Percentiles rank a stretch among this genome's conserved stretches.
These are phyloP conservation scores for Gobionotothen gibberifrons DNA, from an alignment of 2,797 vertebrate species.

Conservation along the genomic window DNA sequence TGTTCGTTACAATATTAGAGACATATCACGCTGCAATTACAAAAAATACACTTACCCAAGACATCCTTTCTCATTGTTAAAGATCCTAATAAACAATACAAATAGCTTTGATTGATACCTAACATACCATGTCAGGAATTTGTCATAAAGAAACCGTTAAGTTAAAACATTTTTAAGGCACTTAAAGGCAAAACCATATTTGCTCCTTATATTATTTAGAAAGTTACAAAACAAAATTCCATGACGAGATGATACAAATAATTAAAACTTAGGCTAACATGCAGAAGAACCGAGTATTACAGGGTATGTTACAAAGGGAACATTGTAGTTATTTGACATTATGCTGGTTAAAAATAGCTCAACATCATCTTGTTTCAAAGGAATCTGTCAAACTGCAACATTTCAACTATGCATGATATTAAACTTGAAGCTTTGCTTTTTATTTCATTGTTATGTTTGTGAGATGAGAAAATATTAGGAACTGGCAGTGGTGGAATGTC, in stretches of 20 bases:
- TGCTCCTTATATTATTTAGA: no score
- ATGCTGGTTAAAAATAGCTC: constrained; percentile 5
- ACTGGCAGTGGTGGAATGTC: neutral
- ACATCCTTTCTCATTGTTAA: neutral
- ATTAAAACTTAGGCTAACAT: neutral
- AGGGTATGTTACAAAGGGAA: neutral
- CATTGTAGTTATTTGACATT: neutral
- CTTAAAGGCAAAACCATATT: neutral
- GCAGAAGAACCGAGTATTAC: neutral
- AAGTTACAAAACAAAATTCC: no score
- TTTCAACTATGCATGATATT: neutral
- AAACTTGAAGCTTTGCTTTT: neutral
- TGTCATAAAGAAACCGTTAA: neutral
- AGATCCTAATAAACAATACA: neutral
- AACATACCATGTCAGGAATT: neutral
- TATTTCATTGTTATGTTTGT: neutral
- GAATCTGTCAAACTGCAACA: constrained; percentile 9
- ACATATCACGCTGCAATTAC: neutral
- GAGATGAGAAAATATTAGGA: neutral
- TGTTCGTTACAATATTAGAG: constrained; percentile 16
- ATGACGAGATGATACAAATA: neutral
- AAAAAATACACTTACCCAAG: no score
- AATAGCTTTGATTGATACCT: neutral
- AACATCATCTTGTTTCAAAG: neutral
- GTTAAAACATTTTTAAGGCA: neutral